A percentile compares a stretch with the other conserved stretches of the same genome.
phyloP scores from a whole-genome alignment of 2,888 invertebrate genomes.

The Eupeodes latifasciatus region DNA sequence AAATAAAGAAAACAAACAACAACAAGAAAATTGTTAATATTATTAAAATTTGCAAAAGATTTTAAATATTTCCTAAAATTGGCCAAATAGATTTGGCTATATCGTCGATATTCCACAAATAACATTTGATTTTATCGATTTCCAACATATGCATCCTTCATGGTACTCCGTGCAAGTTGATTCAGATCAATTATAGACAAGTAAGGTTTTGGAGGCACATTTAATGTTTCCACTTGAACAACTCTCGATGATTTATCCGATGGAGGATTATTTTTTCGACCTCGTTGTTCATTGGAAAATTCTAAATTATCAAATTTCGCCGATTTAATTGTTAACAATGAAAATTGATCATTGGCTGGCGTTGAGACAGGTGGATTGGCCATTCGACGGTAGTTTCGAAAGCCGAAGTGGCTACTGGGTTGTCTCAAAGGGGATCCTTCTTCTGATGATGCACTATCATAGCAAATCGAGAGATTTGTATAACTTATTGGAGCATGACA shows the following conservation, averaged over 20 bases:
- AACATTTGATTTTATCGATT: constrained; percentile 49
- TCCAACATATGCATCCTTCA: constrained; percentile 56
- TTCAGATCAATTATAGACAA: constrained; percentile 90
- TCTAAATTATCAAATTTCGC: constrained; percentile 79
- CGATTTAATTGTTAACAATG: constrained; percentile 80
- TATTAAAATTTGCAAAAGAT: constrained; percentile 39
- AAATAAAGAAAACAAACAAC: not conserved
- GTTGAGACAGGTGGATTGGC: constrained; percentile 73
- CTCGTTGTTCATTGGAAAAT: constrained; percentile 77
- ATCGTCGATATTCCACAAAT: not conserved
- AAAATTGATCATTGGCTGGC: constrained; percentile 81
- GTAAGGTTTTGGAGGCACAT: constrained; percentile 86
- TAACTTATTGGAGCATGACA: constrained; percentile 85
- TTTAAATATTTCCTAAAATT: constrained; percentile 48
- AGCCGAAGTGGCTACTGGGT: constrained; percentile 80
- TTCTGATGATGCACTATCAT: constrained; percentile 85
- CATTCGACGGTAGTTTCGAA: constrained; percentile 80
- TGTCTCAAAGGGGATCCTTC: constrained; percentile 84
- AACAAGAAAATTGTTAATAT: constrained; percentile 1
- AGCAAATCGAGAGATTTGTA: constrained; percentile 85
- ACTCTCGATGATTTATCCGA: constrained; percentile 60
- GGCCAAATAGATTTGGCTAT: constrained; percentile 25
- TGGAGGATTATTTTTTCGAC: constrained; percentile 40
- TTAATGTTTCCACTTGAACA: constrained; percentile 78
- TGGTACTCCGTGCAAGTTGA: constrained; percentile 87